A percentile compares a stretch with the other conserved stretches of the same genome.
Conservation (phyloP, 2,113 vertebrate genomes). For the Vombatus ursinus region DNA sequence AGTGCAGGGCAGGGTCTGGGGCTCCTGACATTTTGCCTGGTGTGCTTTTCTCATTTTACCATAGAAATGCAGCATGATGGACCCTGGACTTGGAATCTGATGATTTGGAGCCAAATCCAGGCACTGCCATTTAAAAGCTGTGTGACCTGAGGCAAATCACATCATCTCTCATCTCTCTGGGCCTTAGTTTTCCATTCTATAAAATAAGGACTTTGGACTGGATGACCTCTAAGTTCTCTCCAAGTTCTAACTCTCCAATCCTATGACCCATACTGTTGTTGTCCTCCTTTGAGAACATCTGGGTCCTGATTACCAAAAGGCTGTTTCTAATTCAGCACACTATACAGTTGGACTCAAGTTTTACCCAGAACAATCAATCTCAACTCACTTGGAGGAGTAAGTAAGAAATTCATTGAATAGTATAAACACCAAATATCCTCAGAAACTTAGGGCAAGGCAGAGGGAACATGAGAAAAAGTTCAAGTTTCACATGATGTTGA, state of each 20-base stretch:
- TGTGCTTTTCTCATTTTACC: neutral
- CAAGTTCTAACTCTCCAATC: neutral
- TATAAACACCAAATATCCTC: slow-evolving; percentile 27
- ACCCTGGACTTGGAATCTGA: neutral
- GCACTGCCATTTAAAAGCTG: neutral
- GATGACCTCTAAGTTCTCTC: neutral
- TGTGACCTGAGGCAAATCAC: neutral
- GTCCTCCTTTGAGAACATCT: neutral
- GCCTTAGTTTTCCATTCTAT: neutral
- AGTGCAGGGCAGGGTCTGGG: neutral
- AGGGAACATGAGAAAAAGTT: neutral
- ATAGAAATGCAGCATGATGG: neutral
- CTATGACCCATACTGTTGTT: neutral
- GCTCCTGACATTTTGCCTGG: neutral
- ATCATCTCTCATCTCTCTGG: neutral
- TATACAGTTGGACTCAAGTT: neutral
- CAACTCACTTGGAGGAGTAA: slow-evolving; percentile 29
- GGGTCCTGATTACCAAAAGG: neutral
- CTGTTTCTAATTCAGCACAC: neutral
- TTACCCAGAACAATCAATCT: neutral
- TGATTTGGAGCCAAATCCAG: neutral
- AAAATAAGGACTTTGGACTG: neutral
- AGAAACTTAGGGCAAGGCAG: neutral
- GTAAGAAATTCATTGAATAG: slow-evolving; percentile 25
- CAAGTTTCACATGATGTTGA: neutral